Conservation (phyloP, 2,888 invertebrate genomes). For the Macaria liturata region DNA sequence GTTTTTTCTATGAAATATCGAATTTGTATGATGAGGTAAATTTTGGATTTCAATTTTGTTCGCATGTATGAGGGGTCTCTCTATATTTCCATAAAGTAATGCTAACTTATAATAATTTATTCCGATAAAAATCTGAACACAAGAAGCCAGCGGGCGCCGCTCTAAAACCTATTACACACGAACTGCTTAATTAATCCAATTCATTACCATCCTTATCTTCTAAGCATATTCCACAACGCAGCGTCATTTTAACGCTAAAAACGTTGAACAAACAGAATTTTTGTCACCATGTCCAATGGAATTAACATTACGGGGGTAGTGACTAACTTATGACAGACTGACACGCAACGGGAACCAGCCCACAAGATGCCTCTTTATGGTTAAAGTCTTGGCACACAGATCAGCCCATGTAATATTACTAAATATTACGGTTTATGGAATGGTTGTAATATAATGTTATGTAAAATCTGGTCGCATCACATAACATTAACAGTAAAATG, state of each 20-base stretch:
- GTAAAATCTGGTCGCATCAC: too few species aligned
- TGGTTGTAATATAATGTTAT: too few species aligned
- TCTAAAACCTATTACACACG: conserved; percentile 61
- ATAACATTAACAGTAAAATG: too few species aligned
- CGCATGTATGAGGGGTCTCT: too few species aligned
- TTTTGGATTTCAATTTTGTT: too few species aligned
- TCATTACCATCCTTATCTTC: conserved; percentile 67
- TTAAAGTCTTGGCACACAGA: too few species aligned
- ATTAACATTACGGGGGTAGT: conserved; percentile 68
- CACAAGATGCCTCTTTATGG: too few species aligned
- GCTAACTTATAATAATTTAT: background rate
- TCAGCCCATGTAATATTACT: too few species aligned
- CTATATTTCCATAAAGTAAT: too few species aligned
- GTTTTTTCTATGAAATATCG: too few species aligned
- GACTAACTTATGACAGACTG: conserved; percentile 71
- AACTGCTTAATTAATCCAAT: conserved; percentile 58
- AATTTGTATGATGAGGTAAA: too few species aligned
- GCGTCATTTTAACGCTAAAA: conserved; percentile 59
- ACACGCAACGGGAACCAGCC: conserved; percentile 48
- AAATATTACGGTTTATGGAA: too few species aligned
- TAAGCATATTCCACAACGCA: conserved; percentile 40
- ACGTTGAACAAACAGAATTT: conserved; percentile 77
- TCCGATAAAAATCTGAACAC: conserved; percentile 33
- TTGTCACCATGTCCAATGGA: conserved; percentile 81
- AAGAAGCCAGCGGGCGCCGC: conserved; percentile 60